Percentiles rank a stretch among this genome's conserved stretches.
These are phyloP conservation scores for Peromyscus polionotus DNA, from an alignment of 2,113 vertebrate species.

Conservation along the genomic window DNA sequence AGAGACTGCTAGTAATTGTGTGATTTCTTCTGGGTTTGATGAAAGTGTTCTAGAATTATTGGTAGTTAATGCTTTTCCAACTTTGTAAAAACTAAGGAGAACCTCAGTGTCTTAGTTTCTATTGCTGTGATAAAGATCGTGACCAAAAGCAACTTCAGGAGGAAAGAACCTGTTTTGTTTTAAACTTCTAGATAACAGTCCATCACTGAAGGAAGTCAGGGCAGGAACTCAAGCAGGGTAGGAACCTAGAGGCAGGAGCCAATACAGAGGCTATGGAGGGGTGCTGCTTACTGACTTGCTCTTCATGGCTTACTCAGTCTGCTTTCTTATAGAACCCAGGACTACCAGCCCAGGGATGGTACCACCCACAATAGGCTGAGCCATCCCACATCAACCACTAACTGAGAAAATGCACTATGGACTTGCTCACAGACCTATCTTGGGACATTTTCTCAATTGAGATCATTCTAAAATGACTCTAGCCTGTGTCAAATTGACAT, in stretches of 20 bases:
- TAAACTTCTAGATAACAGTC: not conserved
- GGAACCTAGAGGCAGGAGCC: not conserved
- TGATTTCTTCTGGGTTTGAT: not conserved
- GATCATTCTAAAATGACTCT: not conserved
- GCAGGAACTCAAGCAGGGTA: not conserved
- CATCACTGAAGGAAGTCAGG: not conserved
- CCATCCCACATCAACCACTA: not conserved
- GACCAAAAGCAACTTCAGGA: not conserved
- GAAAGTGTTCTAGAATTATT: constrained; percentile 1
- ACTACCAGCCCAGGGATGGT: not conserved
- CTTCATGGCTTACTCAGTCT: not conserved
- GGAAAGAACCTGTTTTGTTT: not conserved
- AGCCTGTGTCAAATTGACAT: not conserved
- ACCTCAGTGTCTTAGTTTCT: not conserved
- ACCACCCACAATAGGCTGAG: not conserved
- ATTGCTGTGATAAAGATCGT: not conserved
- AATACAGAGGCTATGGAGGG: not conserved
- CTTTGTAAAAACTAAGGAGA: not conserved
- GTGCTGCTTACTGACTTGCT: not conserved
- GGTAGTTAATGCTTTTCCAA: not conserved
- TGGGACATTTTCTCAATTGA: not conserved
- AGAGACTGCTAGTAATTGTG: not conserved
- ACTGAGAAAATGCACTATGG: not conserved
- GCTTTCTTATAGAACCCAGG: not conserved
- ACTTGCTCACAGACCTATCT: not conserved